A percentile compares a stretch with the other conserved stretches of the same genome.
phyloP scores from a whole-genome alignment of 1,140 invertebrate genomes.

The Argopecten irradians region DNA sequence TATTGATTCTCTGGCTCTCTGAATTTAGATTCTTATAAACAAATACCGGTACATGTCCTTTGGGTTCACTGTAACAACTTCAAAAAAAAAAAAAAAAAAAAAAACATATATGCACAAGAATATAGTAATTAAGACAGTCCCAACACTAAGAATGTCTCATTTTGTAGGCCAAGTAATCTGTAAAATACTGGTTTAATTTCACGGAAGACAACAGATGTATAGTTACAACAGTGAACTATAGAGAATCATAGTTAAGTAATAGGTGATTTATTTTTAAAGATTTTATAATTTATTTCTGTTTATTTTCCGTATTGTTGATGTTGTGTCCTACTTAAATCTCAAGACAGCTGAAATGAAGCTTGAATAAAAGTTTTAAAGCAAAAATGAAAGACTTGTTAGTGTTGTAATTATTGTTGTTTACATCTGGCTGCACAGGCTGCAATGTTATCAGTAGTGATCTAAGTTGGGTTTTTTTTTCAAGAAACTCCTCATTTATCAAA shows the following conservation, averaged over 20 bases:
- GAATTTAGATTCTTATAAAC: too few relatives aligned
- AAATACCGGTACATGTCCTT: too few relatives aligned
- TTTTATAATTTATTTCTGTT: conserved; percentile 13
- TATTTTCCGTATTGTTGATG: conserved; percentile 9
- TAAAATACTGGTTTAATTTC: neutral
- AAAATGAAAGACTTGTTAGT: neutral
- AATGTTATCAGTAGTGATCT: too few relatives aligned
- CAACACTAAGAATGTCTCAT: neutral
- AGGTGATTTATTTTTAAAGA: neutral
- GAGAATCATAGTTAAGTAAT: neutral
- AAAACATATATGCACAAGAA: too few relatives aligned
- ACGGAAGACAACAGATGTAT: too few relatives aligned
- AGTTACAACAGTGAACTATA: neutral
- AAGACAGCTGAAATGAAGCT: conserved; percentile 15
- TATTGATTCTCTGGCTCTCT: too few relatives aligned
- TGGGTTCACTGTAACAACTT: too few relatives aligned
- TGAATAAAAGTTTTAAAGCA: neutral
- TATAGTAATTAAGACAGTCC: neutral
- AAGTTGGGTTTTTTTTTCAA: too few relatives aligned
- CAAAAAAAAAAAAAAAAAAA: too few relatives aligned
- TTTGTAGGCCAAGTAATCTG: neutral
- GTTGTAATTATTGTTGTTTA: neutral
- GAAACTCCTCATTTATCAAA: too few relatives aligned
- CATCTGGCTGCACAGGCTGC: too few relatives aligned
- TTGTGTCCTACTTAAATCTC: conserved; percentile 21